A percentile compares a stretch with the other conserved stretches of the same genome.
Conservation (phyloP, 1,140 invertebrate genomes). For the Drosophila sucinea region DNA sequence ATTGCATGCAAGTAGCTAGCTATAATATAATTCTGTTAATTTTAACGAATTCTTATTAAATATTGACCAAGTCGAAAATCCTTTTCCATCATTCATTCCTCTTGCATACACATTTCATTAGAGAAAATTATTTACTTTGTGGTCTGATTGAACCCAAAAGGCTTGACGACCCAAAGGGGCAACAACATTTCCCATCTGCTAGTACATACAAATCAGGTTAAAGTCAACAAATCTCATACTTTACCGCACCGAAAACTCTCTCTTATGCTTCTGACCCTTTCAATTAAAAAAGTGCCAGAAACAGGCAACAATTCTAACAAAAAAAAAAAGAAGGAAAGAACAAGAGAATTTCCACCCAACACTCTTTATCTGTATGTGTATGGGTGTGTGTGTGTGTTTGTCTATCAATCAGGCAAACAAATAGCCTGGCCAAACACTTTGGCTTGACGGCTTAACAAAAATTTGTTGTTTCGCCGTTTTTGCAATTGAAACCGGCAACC, state of each 20-base stretch:
- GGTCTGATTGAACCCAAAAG: conserved; percentile 10
- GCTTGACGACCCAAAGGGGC: conserved; percentile 1
- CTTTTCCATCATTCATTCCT: neutral
- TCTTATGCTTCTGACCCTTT: conserved; percentile 18
- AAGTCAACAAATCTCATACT: conserved; percentile 8
- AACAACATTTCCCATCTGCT: neutral
- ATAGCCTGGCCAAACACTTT: conserved; percentile 22
- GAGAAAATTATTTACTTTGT: conserved; percentile 12
- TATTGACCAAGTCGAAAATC: conserved; percentile 1
- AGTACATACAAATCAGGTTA: conserved; percentile 14
- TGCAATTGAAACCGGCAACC: conserved; percentile 54
- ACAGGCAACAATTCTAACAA: conserved; percentile 26
- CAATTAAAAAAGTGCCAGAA: conserved; percentile 61
- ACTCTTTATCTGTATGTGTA: conserved; percentile 6
- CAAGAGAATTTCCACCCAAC: conserved; percentile 12
- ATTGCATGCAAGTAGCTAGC: neutral
- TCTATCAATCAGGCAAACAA: conserved; percentile 53
- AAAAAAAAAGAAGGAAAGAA: neutral
- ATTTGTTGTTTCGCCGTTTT: conserved; percentile 18
- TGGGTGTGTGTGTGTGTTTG: conserved; percentile 18
- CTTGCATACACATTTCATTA: neutral
- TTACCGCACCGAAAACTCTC: neutral
- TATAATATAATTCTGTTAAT: neutral
- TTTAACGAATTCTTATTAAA: neutral
- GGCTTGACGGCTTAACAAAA: conserved; percentile 45